Conservation (phyloP, 2,888 invertebrate genomes). For the Macaria notata region DNA sequence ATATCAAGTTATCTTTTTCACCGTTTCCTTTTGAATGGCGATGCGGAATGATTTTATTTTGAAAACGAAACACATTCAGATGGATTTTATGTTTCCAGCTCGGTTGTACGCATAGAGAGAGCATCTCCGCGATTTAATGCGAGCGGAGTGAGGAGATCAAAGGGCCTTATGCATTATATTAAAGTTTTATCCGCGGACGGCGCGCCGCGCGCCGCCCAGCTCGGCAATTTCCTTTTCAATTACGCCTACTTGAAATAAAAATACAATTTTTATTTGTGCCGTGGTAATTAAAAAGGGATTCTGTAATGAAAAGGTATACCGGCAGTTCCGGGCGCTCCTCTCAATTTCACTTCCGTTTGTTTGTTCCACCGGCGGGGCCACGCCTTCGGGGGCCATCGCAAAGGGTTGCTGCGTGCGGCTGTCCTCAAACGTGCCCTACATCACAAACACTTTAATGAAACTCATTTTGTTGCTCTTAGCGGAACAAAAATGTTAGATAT, state of each 20-base stretch:
- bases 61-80: conserved; percentile 23
- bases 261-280: conserved; percentile 80
- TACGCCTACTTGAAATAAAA: conserved; percentile 81
- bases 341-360: conserved; percentile 80
- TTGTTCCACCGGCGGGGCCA: conserved; percentile 63
- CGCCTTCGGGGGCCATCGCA: conserved; percentile 66
- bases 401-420: conserved; percentile 64
- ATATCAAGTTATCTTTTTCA: conserved; percentile 23
- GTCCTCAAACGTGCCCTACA: conserved; percentile 56
- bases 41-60: conserved; percentile 37
- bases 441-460: conserved; percentile 48
- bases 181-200: conserved; percentile 77
- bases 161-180: conserved; percentile 80
- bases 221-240: conserved; percentile 81
- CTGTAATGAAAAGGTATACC: conserved; percentile 81
- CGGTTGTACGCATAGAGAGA: conserved; percentile 46
- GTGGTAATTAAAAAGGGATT: conserved; percentile 82
- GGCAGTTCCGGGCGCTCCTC: conserved; percentile 78
- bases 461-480: conserved; percentile 22
- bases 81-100: conserved; percentile 40
- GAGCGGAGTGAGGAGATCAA: conserved; percentile 76
- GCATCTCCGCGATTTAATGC: conserved; percentile 69
- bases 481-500: not conserved
- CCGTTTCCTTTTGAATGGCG: conserved; percentile 21
- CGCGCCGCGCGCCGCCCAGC: conserved; percentile 57